Base-by-base conservation (phyloP, 2,797 vertebrate genomes). In the Cynodonichthys magdalenae region DNA sequence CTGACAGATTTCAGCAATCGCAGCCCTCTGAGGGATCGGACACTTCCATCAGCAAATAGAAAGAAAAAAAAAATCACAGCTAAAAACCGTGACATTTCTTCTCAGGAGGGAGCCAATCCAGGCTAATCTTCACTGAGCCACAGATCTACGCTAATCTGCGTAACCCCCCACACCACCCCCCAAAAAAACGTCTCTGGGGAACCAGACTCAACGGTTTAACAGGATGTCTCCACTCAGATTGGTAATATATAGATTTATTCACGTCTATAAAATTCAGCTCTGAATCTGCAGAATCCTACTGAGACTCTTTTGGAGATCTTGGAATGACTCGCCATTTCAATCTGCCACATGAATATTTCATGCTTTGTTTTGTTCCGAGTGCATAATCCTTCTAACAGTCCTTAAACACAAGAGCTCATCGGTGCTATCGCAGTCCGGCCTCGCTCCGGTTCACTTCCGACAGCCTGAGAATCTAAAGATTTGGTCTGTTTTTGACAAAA, bases 111-210 rank as follows among this genome's bases (percentile, higher is more conserved):
- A 66, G 78, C 75, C 82, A 69, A 85, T 85, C 75, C 74, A 45
- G 66, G 80, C 74, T 85, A 87, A 90, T 87, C 81, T 83, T 82
- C 70, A 50, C 67, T 78, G 76, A 87, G 79, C 80, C 68, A 70
- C 60, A 66, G 58, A 76, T 81, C 68, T 77, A 71, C 11, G 66
- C 71, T 86, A 79, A 86, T 88, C 87, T 83, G 78, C 75, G 81
- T 58, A 63, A 66, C 67, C 50, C 74, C 56, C 71, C n/a, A n/a
- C n/a, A n/a, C 75, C 69, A 24, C 24, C 24, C 24, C 24, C 24
- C 24, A 24, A 24, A 24, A 24, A 65, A 79, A 81, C 29, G 48
- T 63, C 69, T 71, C 75, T 28, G 53, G 57, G 51, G 69, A 82
- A 76, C 49, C 51, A 71, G n/a, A 14, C 46, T 46, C 59, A 64